A percentile compares a stretch with the other conserved stretches of the same genome.
Evolutionary conservation across 2,888 invertebrate genomes (phyloP).

Genomic region (Enoplolaimus lenunculus): DNA sequence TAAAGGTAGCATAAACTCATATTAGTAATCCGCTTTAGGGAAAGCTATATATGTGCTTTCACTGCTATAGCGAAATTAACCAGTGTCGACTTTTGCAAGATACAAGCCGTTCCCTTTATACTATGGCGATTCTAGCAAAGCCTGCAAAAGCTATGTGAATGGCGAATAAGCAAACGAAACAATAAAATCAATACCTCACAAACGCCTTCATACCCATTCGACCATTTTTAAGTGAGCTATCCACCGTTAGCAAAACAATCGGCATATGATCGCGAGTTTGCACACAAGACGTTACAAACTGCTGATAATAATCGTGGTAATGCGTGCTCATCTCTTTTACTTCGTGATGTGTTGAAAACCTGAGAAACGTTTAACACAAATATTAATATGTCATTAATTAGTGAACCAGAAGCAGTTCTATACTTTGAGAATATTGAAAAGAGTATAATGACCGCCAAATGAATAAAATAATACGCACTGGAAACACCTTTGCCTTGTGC

Average conservation of each 20-base stretch:
- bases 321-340: slow-evolving; percentile 57
- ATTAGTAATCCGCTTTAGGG: too few species aligned
- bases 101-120: too few species aligned
- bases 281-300: slow-evolving; percentile 29
- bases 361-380: slow-evolving; percentile 28
- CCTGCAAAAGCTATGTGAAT: too few species aligned
- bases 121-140: too few species aligned
- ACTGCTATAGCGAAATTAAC: too few species aligned
- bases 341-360: slow-evolving; percentile 82
- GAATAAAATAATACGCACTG: too few species aligned
- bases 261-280: slow-evolving; percentile 33
- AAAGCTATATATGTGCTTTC: too few species aligned
- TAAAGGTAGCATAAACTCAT: too few species aligned
- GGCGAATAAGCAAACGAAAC: too few species aligned
- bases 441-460: slow-evolving; percentile 11
- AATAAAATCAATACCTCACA: slow-evolving; percentile 52
- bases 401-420: not conserved
- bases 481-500: too few species aligned
- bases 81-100: too few species aligned
- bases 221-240: slow-evolving; percentile 70
- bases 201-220: slow-evolving; percentile 88
- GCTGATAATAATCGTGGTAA: slow-evolving; percentile 37
- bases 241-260: slow-evolving; percentile 74
- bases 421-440: not conserved
- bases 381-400: slow-evolving; percentile 13